Evolutionary conservation across 1,140 invertebrate species (phyloP).

Genomic region (Glossosoma conforme): DNA sequence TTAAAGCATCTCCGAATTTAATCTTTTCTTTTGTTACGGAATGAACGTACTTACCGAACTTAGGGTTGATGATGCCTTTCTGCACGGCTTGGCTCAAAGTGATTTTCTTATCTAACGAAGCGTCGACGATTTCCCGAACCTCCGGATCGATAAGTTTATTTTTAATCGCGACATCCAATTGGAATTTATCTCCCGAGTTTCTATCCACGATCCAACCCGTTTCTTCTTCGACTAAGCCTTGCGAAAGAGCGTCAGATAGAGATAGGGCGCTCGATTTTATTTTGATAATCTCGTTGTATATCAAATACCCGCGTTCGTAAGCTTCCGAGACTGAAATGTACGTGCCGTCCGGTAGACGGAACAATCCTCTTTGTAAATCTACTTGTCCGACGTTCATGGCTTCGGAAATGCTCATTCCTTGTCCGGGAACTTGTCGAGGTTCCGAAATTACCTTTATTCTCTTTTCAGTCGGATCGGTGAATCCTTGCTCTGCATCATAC

Average conservation of each 20-base stretch:
- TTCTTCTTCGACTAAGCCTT: constrained; percentile 70
- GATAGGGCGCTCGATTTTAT: constrained; percentile 69
- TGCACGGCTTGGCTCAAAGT: constrained; percentile 75
- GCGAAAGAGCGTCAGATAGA: constrained; percentile 74
- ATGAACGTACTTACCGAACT: constrained; percentile 74
- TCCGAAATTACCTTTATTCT: constrained; percentile 70
- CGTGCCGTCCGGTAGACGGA: constrained; percentile 59
- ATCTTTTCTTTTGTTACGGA: constrained; percentile 67
- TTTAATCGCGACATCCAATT: constrained; percentile 73
- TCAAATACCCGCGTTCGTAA: constrained; percentile 66
- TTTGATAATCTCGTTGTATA: constrained; percentile 66
- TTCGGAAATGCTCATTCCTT: constrained; percentile 63
- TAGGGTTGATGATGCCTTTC: constrained; percentile 69
- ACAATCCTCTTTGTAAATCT: constrained; percentile 71
- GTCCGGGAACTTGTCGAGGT: constrained; percentile 47
- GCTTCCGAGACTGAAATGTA: constrained; percentile 75
- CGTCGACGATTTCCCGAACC: constrained; percentile 76
- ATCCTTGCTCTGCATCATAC: constrained; percentile 74
- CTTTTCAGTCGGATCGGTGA: constrained; percentile 62
- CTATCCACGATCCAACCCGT: constrained; percentile 76
- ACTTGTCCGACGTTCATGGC: constrained; percentile 75
- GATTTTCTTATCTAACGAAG: constrained; percentile 70
- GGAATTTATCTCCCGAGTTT: constrained; percentile 74
- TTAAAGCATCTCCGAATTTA: constrained; percentile 72
- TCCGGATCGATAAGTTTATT: constrained; percentile 71